phyloP scores from a whole-genome alignment of 2,797 vertebrate genomes.

The Muraenolepis orangiensis region DNA sequence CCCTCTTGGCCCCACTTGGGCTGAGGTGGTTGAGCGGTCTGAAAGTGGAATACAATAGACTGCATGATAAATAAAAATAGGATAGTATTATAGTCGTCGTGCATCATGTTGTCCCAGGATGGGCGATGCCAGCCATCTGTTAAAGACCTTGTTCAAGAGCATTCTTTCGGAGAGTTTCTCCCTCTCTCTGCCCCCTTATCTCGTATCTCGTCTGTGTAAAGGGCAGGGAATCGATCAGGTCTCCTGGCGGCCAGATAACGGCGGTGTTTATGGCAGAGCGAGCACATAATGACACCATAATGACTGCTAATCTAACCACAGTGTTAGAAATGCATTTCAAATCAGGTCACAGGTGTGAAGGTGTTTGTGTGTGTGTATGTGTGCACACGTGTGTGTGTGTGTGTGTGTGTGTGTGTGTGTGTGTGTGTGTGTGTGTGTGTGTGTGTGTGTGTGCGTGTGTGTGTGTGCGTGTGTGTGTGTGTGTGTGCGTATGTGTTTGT shows the following conservation, averaged over 20 bases:
- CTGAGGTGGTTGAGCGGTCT: constrained; percentile 25
- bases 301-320: constrained; percentile 56
- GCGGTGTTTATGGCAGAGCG: constrained; percentile 51
- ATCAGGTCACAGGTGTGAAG: constrained; percentile 63
- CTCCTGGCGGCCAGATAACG: constrained; percentile 52
- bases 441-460: constrained; percentile 36
- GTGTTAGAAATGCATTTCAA: constrained; percentile 54
- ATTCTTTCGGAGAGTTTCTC: constrained; percentile 29
- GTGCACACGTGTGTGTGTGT: constrained; percentile 14
- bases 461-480: constrained; percentile 28
- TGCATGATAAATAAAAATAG: neutral
- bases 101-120: neutral
- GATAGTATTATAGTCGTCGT: neutral
- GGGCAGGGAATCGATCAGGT: constrained; percentile 55
- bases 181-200: constrained; percentile 51
- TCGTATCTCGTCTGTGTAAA: constrained; percentile 50
- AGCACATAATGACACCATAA: constrained; percentile 66
- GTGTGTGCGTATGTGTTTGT: constrained; percentile 43
- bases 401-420: neutral
- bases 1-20: constrained; percentile 24
- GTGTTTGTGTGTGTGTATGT: constrained; percentile 47
- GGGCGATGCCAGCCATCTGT: neutral
- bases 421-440: neutral
- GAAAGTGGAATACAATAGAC: neutral
- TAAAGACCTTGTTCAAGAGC: too few species aligned